These are phyloP conservation scores for Apteryx owenii DNA, from an alignment of 2,113 vertebrate genomes.

Conservation along the genomic window DNA sequence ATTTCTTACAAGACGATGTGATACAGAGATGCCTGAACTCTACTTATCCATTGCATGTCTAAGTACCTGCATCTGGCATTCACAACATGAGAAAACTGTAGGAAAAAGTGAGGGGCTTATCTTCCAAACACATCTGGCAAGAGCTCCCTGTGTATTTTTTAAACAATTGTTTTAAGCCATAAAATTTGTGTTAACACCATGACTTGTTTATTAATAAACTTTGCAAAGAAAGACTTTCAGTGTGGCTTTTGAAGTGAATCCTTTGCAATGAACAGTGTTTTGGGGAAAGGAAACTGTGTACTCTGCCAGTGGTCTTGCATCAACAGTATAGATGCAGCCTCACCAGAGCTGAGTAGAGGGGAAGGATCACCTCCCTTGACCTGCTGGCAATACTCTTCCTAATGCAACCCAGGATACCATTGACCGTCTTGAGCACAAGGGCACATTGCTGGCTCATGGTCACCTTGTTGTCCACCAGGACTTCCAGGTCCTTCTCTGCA, in stretches of 20 bases:
- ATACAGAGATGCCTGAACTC: neutral
- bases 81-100: neutral
- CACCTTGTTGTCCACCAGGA: too few species aligned
- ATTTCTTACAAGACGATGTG: neutral
- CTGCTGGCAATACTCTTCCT: too few species aligned
- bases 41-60: neutral
- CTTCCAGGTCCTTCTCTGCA: too few species aligned
- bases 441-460: too few species aligned
- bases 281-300: neutral
- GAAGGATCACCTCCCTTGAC: too few species aligned
- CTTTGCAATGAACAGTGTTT: neutral
- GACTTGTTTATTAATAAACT: neutral
- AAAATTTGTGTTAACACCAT: neutral
- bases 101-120: neutral
- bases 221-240: neutral
- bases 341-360: too few species aligned
- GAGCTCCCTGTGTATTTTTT: neutral
- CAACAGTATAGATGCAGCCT: neutral
- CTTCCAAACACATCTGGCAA: neutral
- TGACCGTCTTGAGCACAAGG: too few species aligned
- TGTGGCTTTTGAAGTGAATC: neutral
- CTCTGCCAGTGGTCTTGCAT: neutral
- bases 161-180: neutral
- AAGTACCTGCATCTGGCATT: neutral
- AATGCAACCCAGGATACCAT: too few species aligned